These are phyloP conservation scores for Hylyphantes graminicola DNA, from an alignment of 1,140 invertebrate genomes.

Conservation along the genomic window DNA sequence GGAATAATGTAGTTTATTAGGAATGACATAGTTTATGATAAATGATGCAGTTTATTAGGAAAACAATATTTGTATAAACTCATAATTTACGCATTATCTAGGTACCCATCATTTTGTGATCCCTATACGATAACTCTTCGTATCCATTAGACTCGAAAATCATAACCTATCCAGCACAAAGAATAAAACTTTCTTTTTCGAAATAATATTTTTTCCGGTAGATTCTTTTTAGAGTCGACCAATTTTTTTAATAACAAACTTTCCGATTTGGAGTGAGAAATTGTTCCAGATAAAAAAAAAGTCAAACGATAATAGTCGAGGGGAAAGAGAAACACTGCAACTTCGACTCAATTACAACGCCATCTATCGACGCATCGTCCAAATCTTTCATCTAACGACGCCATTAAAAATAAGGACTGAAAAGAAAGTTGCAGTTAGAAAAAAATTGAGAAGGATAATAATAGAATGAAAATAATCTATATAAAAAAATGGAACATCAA, in stretches of 20 bases:
- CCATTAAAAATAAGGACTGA: conserved; percentile 43
- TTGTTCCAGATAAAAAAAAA: background rate
- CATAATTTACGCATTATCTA: no score
- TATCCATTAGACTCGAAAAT: no score
- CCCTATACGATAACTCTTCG: no score
- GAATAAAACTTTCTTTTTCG: no score
- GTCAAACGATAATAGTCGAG: background rate
- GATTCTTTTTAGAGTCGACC: conserved; percentile 2
- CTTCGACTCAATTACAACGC: conserved; percentile 50
- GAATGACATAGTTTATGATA: no score
- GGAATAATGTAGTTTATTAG: no score
- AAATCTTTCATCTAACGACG: conserved; percentile 39
- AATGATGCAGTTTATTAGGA: no score
- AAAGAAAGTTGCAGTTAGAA: background rate
- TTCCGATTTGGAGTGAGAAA: conserved; percentile 11
- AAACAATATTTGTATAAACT: no score
- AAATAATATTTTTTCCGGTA: background rate
- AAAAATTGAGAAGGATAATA: background rate
- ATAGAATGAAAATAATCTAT: conserved; percentile 18
- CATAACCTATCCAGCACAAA: no score
- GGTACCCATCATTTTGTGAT: no score
- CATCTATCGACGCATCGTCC: conserved; percentile 46
- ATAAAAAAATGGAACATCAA: conserved; percentile 24
- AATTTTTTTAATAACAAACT: conserved; percentile 20
- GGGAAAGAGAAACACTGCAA: conserved; percentile 6